A percentile compares a stretch with the other conserved stretches of the same genome.
These are phyloP conservation scores for Ferdinandea cuprea DNA, from an alignment of 2,888 invertebrate species.

Conservation along the genomic window DNA sequence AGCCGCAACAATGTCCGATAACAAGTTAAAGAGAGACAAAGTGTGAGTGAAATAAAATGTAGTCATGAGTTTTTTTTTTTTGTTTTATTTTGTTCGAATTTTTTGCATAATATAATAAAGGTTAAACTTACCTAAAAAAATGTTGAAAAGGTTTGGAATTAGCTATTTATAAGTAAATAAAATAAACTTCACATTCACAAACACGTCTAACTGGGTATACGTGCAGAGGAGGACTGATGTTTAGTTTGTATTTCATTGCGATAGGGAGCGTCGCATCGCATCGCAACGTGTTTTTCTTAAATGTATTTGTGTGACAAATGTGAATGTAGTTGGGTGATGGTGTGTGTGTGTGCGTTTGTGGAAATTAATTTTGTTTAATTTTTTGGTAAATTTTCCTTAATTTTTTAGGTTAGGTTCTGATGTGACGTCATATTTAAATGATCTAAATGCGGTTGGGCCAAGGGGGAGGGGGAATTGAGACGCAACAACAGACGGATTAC, in stretches of 20 bases:
- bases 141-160: constrained; percentile 11
- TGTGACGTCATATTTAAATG: not conserved
- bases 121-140: constrained; percentile 32
- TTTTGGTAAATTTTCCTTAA: not conserved
- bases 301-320: constrained; percentile 60
- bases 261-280: constrained; percentile 53
- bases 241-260: constrained; percentile 18
- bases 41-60: constrained; percentile 1
- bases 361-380: constrained; percentile 39
- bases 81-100: no score
- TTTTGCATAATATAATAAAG: not conserved
- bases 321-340: constrained; percentile 74
- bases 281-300: constrained; percentile 72
- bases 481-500: no score
- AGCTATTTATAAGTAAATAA: constrained; percentile 8
- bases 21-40: constrained; percentile 17
- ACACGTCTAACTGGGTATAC: constrained; percentile 55
- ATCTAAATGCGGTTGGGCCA: no score
- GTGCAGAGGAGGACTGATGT: constrained; percentile 52
- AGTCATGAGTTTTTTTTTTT: constrained; percentile 7
- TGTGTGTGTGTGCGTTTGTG: constrained; percentile 59
- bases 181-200: constrained; percentile 48
- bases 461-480: no score
- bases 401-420: constrained; percentile 5
- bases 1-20: constrained; percentile 2